A percentile compares a stretch with the other conserved stretches of the same genome.
These are phyloP conservation scores for Cassiopea andromeda DNA, from an alignment of 30 jellyfish, hydroid and myxozoan species.

Conservation along the genomic window DNA sequence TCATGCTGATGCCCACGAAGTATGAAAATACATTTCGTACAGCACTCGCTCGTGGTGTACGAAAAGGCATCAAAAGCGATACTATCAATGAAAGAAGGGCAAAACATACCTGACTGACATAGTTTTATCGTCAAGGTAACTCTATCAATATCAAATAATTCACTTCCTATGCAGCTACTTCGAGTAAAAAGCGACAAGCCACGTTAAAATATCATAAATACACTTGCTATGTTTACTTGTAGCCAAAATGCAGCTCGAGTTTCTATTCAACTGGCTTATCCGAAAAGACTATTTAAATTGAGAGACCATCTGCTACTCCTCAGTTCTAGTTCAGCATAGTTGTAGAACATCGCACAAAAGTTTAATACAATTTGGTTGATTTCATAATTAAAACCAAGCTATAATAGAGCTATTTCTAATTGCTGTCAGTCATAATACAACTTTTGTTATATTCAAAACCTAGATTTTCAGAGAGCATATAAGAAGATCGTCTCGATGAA, in stretches of 20 bases:
- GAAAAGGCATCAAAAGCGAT: neutral
- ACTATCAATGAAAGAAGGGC: neutral
- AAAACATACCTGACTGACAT: neutral
- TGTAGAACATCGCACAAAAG: neutral
- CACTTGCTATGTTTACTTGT: conserved; percentile 12
- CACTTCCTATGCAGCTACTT: neutral
- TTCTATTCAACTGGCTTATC: neutral
- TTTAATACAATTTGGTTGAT: neutral
- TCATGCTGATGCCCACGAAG: no score
- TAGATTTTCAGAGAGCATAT: neutral
- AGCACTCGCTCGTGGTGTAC: neutral
- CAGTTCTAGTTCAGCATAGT: neutral
- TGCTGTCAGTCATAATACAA: neutral
- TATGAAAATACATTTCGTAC: neutral
- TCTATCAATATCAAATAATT: neutral
- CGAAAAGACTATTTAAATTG: conserved; percentile 15
- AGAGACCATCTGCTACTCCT: neutral
- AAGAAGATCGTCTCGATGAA: no score
- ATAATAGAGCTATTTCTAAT: neutral
- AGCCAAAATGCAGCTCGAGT: conserved; percentile 14
- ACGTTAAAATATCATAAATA: neutral
- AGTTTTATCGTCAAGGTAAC: neutral
- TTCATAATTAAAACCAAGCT: neutral
- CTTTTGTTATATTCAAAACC: neutral
- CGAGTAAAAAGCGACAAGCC: neutral